These are phyloP conservation scores for Aurelia sp. DNA, from an alignment of 30 jellyfish, hydroid and myxozoan species.

Conservation along the genomic window DNA sequence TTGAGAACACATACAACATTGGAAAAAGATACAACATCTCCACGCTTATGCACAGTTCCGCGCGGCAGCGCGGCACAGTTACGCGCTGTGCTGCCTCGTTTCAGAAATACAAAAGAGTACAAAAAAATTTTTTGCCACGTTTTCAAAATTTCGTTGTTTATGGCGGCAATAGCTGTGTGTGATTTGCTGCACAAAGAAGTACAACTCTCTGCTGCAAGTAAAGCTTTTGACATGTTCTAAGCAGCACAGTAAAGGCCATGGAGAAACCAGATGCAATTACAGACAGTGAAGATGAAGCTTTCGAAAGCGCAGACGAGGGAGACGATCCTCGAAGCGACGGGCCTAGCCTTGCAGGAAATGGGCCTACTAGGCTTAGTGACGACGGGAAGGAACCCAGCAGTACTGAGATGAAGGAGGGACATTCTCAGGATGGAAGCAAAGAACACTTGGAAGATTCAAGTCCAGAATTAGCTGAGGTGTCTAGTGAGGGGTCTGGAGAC, in stretches of 20 bases:
- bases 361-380: background rate
- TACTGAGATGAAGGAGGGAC: no score
- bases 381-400: background rate
- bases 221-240: background rate
- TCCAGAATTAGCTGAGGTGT: no score
- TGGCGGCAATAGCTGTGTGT: background rate
- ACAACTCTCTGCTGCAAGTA: background rate
- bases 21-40: no score
- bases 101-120: no score
- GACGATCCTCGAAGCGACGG: slow-evolving; percentile 34
- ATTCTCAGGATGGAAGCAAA: no score
- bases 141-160: background rate
- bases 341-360: slow-evolving; percentile 27
- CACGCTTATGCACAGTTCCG: no score
- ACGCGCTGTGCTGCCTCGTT: no score
- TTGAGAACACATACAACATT: no score
- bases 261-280: slow-evolving; percentile 28
- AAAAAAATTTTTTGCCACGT: no score
- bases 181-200: background rate
- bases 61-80: no score
- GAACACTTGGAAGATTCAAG: no score
- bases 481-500: no score
- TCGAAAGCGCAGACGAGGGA: slow-evolving; percentile 96
- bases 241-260: background rate
- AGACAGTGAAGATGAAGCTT: slow-evolving; percentile 90